Evolutionary conservation across 2,113 vertebrate genomes (phyloP).

Genomic region (Sus scrofa): DNA sequence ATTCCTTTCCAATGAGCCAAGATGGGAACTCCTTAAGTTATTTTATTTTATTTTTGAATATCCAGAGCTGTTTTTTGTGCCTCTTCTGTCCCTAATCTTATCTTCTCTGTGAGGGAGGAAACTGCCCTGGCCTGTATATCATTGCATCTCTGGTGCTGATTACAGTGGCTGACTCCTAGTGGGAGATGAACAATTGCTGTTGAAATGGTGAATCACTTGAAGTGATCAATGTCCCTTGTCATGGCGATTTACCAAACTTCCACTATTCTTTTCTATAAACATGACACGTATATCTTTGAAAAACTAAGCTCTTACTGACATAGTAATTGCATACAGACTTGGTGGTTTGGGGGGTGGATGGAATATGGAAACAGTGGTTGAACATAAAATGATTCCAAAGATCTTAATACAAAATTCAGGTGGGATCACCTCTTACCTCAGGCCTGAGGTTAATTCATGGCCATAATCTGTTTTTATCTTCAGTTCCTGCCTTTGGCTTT

Average conservation of each 20-base stretch:
- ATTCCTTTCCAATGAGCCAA: too few relatives aligned
- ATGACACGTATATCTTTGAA: neutral
- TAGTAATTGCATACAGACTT: neutral
- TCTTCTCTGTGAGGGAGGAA: neutral
- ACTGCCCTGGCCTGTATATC: neutral
- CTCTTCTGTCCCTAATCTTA: neutral
- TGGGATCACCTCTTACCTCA: neutral
- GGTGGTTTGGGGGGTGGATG: neutral
- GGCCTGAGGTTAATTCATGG: neutral
- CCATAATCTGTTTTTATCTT: neutral
- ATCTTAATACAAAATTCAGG: neutral
- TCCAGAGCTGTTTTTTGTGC: neutral
- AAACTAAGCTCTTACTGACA: neutral
- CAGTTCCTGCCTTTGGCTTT: neutral
- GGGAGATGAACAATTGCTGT: neutral
- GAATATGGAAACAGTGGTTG: neutral
- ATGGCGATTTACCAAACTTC: neutral
- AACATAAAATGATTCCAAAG: neutral
- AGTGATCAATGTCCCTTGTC: too few relatives aligned
- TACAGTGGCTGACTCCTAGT: neutral
- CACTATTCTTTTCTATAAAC: neutral
- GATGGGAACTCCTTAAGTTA: too few relatives aligned
- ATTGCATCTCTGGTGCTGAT: neutral
- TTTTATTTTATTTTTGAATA: neutral
- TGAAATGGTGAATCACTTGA: neutral